Conservation (phyloP, 2,113 vertebrate genomes). For the Hippocampus comes region DNA sequence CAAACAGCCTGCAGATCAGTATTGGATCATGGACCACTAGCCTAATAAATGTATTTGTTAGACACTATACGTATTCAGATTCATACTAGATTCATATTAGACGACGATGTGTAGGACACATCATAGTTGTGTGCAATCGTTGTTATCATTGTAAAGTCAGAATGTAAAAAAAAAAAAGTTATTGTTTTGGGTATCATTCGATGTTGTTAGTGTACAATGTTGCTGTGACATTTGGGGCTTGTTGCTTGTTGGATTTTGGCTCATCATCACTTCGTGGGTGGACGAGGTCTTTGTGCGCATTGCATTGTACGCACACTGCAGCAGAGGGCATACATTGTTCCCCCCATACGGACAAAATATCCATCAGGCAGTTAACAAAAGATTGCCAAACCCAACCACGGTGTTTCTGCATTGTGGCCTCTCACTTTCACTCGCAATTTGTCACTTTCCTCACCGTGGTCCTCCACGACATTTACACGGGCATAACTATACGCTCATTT, state of each 20-base stretch:
- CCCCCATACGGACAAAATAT: conserved; percentile 21
- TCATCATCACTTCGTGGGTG: neutral
- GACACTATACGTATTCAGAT: too few relatives aligned
- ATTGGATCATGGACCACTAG: too few relatives aligned
- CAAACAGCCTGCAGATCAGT: too few relatives aligned
- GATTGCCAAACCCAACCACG: conserved; percentile 2
- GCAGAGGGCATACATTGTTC: conserved; percentile 20
- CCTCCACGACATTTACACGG: conserved; percentile 25
- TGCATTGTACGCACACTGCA: neutral
- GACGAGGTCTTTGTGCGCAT: neutral
- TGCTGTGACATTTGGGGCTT: neutral
- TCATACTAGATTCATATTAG: too few relatives aligned
- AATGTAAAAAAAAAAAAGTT: neutral
- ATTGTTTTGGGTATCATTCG: neutral
- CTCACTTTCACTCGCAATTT: conserved; percentile 14
- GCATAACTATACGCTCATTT: conserved; percentile 4
- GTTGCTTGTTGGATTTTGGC: conserved; percentile 4
- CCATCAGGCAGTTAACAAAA: conserved; percentile 36
- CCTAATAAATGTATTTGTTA: too few relatives aligned
- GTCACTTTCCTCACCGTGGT: conserved; percentile 14
- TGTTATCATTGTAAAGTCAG: neutral
- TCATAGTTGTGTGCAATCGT: too few relatives aligned
- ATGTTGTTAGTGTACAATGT: neutral
- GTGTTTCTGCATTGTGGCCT: conserved; percentile 27
- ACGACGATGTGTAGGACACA: too few relatives aligned